Evolutionary conservation across 2,888 invertebrate species (phyloP).

Genomic region (Amblyjoppa proteus): DNA sequence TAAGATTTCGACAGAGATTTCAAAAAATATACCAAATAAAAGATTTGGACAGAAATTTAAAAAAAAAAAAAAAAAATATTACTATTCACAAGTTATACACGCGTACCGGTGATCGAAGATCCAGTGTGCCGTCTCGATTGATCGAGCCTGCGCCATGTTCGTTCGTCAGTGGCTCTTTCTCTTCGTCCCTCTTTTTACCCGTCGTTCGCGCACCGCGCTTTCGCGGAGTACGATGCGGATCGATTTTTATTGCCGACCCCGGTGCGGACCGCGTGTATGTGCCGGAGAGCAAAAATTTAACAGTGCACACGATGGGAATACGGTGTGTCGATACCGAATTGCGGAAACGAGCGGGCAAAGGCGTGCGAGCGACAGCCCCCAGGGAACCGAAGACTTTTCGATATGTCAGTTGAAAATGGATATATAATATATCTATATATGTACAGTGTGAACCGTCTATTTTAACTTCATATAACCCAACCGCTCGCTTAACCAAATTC

Average conservation of each 20-base stretch:
- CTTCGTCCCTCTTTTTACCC: constrained; percentile 1
- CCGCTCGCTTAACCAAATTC: too few species aligned
- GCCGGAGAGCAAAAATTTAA: constrained; percentile 60
- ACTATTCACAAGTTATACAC: constrained; percentile 34
- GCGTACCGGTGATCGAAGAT: constrained; percentile 60
- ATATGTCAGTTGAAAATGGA: constrained; percentile 53
- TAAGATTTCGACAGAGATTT: background rate
- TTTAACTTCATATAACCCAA: too few species aligned
- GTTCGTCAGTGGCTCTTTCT: constrained; percentile 11
- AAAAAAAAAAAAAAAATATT: constrained; percentile 60
- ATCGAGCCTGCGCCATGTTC: constrained; percentile 61
- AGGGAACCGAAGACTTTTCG: constrained; percentile 65
- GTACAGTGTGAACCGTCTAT: too few species aligned
- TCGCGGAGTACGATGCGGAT: constrained; percentile 59
- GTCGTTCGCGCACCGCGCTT: constrained; percentile 47
- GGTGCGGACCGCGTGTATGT: constrained; percentile 25
- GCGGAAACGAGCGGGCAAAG: constrained; percentile 54
- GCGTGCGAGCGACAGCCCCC: constrained; percentile 31
- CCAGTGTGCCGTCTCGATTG: constrained; percentile 59
- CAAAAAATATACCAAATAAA: too few species aligned
- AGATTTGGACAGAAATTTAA: background rate
- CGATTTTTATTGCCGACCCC: constrained; percentile 65
- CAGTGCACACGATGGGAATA: constrained; percentile 44
- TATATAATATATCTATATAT: constrained; percentile 13
- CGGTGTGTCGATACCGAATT: constrained; percentile 63